Conservation (phyloP, 30 jellyfish, hydroid and myxozoan species). For the Calvadosia cruxmelitensis region DNA sequence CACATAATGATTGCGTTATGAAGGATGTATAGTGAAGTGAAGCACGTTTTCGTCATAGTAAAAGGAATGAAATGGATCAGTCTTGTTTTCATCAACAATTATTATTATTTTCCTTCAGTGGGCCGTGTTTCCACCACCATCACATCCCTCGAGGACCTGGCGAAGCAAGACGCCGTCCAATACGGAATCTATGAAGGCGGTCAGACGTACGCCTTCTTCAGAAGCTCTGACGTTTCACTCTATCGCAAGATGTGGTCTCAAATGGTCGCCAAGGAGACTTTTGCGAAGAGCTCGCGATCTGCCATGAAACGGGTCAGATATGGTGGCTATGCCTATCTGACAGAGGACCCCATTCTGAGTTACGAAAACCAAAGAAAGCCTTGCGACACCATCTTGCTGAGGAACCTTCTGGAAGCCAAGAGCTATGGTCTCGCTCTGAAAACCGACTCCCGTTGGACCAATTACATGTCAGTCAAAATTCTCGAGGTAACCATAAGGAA, state of each 20-base stretch:
- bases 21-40: no score
- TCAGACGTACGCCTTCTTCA: conserved; percentile 49
- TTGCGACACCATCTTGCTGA: conserved; percentile 47
- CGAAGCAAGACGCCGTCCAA: conserved; percentile 42
- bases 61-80: no score
- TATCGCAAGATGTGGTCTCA: conserved; percentile 45
- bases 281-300: conserved; percentile 25
- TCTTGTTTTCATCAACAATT: no score
- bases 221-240: conserved; percentile 47
- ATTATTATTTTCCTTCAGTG: conserved; percentile 33
- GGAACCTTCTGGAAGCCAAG: conserved; percentile 63
- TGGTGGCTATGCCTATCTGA: conserved; percentile 80
- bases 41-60: no score
- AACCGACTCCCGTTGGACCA: conserved; percentile 68
- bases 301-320: conserved; percentile 56
- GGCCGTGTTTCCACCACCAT: conserved; percentile 37
- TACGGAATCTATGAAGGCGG: conserved; percentile 62
- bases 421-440: conserved; percentile 69
- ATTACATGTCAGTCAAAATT: conserved; percentile 43
- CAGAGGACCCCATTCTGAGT: conserved; percentile 66
- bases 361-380: conserved; percentile 57
- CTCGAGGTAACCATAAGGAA: conserved; percentile 22
- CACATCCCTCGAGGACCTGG: conserved; percentile 60
- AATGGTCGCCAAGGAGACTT: conserved; percentile 34
- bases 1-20: no score